phyloP scores from a whole-genome alignment of 2,888 invertebrate species.

The Lasioglossum vierecki region DNA sequence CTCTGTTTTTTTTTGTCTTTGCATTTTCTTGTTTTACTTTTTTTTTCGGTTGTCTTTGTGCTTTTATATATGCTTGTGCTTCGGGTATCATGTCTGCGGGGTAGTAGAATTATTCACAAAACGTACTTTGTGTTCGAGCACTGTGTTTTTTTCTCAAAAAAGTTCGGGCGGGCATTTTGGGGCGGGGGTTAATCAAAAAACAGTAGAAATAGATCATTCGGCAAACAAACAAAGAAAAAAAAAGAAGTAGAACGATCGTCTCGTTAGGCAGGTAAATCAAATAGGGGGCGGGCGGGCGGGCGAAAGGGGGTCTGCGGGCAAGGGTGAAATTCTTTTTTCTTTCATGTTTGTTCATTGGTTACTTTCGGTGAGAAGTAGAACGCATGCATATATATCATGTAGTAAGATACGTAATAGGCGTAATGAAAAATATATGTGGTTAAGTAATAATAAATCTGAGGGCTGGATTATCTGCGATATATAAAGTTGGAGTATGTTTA shows the following conservation, averaged over 20 bases:
- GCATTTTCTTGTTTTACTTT: neutral
- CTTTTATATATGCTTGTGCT: conserved; percentile 1
- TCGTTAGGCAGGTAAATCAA: conserved; percentile 60
- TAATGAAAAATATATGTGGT: conserved; percentile 55
- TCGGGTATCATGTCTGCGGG: neutral
- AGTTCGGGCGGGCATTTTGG: neutral
- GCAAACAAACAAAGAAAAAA: conserved; percentile 33
- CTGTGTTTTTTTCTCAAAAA: conserved; percentile 5
- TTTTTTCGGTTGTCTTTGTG: neutral
- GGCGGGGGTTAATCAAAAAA: neutral
- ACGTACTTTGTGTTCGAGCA: conserved; percentile 41
- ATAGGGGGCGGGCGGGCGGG: conserved; percentile 15
- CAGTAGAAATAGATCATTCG: conserved; percentile 29
- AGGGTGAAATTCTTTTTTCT: neutral
- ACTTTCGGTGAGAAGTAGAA: conserved; percentile 73
- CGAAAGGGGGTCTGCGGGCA: conserved; percentile 26
- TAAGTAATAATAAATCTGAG: conserved; percentile 61
- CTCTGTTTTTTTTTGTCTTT: conserved; percentile 2
- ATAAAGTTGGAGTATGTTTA: conserved; percentile 66
- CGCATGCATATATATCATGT: conserved; percentile 77
- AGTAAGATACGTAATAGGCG: conserved; percentile 68
- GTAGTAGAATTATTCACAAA: neutral
- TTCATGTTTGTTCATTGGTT: conserved; percentile 3
- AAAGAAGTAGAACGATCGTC: conserved; percentile 59
- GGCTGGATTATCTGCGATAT: conserved; percentile 68